Evolutionary conservation across 2,888 invertebrate genomes (phyloP).

Genomic region (Plagodis pulveraria): DNA sequence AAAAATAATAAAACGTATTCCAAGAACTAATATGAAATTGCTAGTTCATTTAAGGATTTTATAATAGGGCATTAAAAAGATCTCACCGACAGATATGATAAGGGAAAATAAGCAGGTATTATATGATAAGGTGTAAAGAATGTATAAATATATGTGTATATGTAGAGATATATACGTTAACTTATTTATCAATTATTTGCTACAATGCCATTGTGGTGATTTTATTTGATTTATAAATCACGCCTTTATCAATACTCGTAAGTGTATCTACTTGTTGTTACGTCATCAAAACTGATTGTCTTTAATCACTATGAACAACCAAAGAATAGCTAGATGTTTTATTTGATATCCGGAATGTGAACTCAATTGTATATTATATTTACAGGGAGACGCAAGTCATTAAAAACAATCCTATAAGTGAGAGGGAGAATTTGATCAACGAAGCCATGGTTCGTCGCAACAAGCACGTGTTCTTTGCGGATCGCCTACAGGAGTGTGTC

Average conservation of each 20-base stretch:
- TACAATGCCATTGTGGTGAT: conserved; percentile 51
- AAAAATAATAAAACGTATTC: not conserved
- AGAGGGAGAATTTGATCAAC: conserved; percentile 79
- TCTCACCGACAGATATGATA: conserved; percentile 56
- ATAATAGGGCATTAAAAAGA: conserved; percentile 43
- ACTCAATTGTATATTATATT: conserved; percentile 1
- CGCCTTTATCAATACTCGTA: conserved; percentile 26
- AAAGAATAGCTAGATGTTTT: too few species aligned
- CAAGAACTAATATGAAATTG: conserved; percentile 2
- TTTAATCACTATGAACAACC: too few species aligned
- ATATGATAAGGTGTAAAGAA: conserved; percentile 55
- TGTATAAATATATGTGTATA: conserved; percentile 13
- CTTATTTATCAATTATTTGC: conserved; percentile 49
- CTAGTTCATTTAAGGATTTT: conserved; percentile 12
- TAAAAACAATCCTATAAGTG: conserved; percentile 75
- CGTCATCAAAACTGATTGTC: conserved; percentile 9
- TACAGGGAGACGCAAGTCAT: conserved; percentile 84
- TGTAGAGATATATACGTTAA: conserved; percentile 37
- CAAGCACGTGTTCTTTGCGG: conserved; percentile 87
- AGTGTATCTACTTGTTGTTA: conserved; percentile 7
- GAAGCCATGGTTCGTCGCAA: conserved; percentile 83
- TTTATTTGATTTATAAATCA: conserved; percentile 49
- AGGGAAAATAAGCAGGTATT: conserved; percentile 51
- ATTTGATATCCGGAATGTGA: too few species aligned
- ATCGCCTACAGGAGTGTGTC: conserved; percentile 88